These are phyloP conservation scores for Ciconia nigra DNA, from an alignment of 2,797 vertebrate genomes.

Conservation along the genomic window DNA sequence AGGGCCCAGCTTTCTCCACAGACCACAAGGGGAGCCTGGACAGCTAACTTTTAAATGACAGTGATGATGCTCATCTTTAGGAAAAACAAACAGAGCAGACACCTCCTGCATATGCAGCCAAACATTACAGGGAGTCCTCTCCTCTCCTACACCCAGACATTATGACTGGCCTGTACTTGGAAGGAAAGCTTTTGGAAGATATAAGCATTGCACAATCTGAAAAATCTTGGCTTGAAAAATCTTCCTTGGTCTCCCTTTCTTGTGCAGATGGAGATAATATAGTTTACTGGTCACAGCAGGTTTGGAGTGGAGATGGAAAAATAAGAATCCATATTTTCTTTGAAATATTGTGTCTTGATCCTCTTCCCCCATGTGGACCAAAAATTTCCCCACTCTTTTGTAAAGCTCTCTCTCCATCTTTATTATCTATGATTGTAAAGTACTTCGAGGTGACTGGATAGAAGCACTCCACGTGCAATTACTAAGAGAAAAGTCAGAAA, in stretches of 20 bases:
- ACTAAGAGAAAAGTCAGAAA: neutral
- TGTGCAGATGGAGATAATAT: neutral
- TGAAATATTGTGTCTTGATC: neutral
- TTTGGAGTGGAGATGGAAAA: neutral
- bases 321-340: neutral
- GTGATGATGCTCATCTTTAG: neutral
- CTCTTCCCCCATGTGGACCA: neutral
- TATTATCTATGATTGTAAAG: neutral
- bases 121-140: neutral
- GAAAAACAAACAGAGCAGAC: neutral
- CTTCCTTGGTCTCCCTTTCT: neutral
- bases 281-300: neutral
- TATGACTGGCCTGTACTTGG: neutral
- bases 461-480: neutral
- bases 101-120: neutral
- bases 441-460: neutral
- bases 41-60: neutral
- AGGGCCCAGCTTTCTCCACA: neutral
- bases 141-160: neutral
- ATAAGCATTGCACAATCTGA: neutral
- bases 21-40: neutral
- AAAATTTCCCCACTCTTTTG: neutral
- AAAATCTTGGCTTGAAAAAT: neutral
- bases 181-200: neutral
- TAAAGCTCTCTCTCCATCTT: neutral